Base-by-base conservation (phyloP, 2,113 vertebrate species). In the Indri indri region DNA sequence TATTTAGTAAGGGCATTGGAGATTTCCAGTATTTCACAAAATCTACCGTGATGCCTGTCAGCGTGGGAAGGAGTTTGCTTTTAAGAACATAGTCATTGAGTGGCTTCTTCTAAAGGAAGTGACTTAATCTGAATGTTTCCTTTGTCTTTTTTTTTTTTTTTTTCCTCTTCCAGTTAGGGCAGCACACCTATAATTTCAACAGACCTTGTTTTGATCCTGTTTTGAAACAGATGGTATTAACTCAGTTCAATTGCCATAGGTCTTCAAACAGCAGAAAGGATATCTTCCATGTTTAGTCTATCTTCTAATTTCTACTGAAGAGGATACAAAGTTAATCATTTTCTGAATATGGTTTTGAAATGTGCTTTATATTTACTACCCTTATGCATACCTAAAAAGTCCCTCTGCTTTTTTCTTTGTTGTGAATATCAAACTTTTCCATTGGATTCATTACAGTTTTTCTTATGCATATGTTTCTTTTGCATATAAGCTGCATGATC, bases 101-200 rank as follows among this genome's bases (percentile, higher is more conserved):
- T n/a, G 66, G 86, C 16, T 71, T 63, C 30, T 91, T 93, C 74
- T 87, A 30, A 91, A 92, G 52, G 52, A 90, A 95, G 47, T 87
- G 23, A 61, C 74, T 92, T 71, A 61, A 70, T 92, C 20, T 84
- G 27, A 79, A 50, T 91, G 11, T 94, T 87, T 88, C 50, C 18
- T 90, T 92, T 63, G 68, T 74, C 34, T 76, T 54, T 74, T 70
- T 40, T 52, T 52, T 74, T 70, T 40, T 45, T 25, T 52, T 47
- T 47, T 9, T n/a, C 4, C 32, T 34, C 7, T 63, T 86, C 23
- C 14, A 61, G 34, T 68, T 68, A 81, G 37, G 76, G 79, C 5
- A 68, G 23, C 10, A 83, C 0, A 42, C 22, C 40, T 71, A 32
- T 84, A 71, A 85, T 81, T 95, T 77, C 25, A 54, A 50, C 5